phyloP scores from a whole-genome alignment of 2,888 invertebrate genomes.

The Hydropsyche betteni region DNA sequence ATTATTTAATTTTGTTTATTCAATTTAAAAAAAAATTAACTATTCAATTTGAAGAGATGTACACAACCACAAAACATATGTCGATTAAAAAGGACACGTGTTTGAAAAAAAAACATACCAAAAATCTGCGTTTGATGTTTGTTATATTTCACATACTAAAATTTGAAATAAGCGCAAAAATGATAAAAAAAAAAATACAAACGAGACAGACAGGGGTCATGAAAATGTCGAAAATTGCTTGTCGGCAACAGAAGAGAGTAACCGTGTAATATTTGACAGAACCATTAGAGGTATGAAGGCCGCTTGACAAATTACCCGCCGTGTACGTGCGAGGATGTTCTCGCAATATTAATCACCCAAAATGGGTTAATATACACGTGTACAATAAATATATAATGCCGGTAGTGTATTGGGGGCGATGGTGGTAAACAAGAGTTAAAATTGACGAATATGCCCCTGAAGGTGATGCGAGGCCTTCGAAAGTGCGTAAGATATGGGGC shows the following conservation, averaged over 20 bases:
- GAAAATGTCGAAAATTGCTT: constrained; percentile 28
- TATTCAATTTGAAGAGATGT: no score
- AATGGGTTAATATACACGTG: neutral
- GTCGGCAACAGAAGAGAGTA: constrained; percentile 20
- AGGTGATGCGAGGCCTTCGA: no score
- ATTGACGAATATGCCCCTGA: no score
- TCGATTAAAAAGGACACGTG: no score
- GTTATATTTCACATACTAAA: neutral
- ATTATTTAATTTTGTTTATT: no score
- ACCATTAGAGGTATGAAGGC: constrained; percentile 30
- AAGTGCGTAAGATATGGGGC: no score
- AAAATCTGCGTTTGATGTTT: no score
- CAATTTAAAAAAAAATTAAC: no score
- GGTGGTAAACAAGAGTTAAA: no score
- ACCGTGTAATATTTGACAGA: constrained; percentile 31
- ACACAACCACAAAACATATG: no score
- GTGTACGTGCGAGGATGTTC: constrained; percentile 1
- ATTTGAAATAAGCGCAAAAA: neutral
- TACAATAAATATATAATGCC: constrained; percentile 7
- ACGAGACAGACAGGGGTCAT: neutral
- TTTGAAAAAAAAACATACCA: no score
- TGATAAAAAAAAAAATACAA: neutral
- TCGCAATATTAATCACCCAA: constrained; percentile 22
- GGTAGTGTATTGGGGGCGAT: no score
- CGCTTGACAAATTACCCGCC: constrained; percentile 23